These are phyloP conservation scores for Melanotaenia maccullochi DNA, from an alignment of 2,797 vertebrate species.

Conservation along the genomic window DNA sequence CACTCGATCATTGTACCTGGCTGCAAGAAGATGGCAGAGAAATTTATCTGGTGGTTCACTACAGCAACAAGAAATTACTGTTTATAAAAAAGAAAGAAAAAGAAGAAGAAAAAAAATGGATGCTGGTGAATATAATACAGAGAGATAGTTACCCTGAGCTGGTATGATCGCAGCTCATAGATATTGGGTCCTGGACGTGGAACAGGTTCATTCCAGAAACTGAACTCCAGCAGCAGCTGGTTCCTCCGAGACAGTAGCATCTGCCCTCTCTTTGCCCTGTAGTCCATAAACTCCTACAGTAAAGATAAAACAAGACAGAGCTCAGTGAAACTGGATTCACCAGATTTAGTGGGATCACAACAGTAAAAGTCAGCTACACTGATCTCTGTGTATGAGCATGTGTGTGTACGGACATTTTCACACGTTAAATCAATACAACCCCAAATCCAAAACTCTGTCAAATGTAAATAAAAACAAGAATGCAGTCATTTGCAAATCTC, in stretches of 20 bases:
- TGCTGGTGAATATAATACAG: background rate
- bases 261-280: constrained; percentile 89
- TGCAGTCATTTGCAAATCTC: background rate
- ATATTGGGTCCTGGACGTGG: constrained; percentile 92
- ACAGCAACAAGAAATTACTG: background rate
- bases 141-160: constrained; percentile 85
- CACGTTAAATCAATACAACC: too few relatives aligned
- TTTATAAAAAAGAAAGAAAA: background rate
- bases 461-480: background rate
- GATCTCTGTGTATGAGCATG: too few relatives aligned
- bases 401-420: too few relatives aligned
- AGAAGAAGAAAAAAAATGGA: too few relatives aligned
- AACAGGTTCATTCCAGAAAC: constrained; percentile 95
- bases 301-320: constrained; percentile 23
- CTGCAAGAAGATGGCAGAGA: constrained; percentile 68
- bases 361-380: background rate
- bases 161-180: constrained; percentile 95
- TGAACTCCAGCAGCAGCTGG: constrained; percentile 94
- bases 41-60: background rate
- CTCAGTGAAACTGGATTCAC: background rate
- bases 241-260: constrained; percentile 96
- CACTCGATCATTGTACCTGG: constrained; percentile 99
- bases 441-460: too few relatives aligned
- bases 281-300: constrained; percentile 87
- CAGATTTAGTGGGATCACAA: background rate